Conservation (phyloP, 1,140 invertebrate species). For the Hyposmocoma kahamanoa region DNA sequence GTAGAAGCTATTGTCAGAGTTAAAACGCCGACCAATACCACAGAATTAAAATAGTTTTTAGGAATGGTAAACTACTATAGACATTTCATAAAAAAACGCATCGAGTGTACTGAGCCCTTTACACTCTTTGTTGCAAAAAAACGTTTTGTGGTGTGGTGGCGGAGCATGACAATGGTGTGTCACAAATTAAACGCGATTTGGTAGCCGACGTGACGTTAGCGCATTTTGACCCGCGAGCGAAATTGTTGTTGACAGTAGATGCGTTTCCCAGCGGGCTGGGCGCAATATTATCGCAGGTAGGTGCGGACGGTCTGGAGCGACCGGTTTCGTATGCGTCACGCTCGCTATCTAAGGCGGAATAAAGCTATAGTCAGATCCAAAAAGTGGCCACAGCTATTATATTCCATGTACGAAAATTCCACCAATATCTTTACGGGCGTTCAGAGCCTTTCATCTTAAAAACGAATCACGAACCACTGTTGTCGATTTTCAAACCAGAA, state of each 20-base stretch:
- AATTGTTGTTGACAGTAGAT: constrained; percentile 28
- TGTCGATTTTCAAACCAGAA: too few relatives aligned
- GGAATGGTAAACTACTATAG: constrained; percentile 62
- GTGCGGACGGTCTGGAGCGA: constrained; percentile 16
- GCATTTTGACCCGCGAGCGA: constrained; percentile 38
- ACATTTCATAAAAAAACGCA: constrained; percentile 48
- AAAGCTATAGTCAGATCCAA: constrained; percentile 58
- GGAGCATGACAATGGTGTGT: constrained; percentile 22
- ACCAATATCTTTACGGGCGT: constrained; percentile 34
- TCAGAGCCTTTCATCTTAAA: too few relatives aligned
- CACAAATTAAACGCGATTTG: constrained; percentile 21
- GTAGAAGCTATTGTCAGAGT: constrained; percentile 33
- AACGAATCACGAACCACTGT: too few relatives aligned
- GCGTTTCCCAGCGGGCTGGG: constrained; percentile 28
- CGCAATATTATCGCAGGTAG: constrained; percentile 19
- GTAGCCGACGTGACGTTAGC: constrained; percentile 26
- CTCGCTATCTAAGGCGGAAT: constrained; percentile 40
- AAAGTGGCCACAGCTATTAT: constrained; percentile 57
- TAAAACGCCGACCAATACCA: constrained; percentile 31
- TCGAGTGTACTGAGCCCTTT: constrained; percentile 33
- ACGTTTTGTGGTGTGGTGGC: constrained; percentile 9
- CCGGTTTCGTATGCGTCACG: constrained; percentile 52
- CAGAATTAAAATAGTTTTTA: constrained; percentile 49
- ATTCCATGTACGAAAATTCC: constrained; percentile 44
- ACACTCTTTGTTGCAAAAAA: constrained; percentile 21